Evolutionary conservation across 2,888 invertebrate genomes (phyloP), one percentile per base, ranked within the genome.

Genomic region (Thera obeliscata): DNA sequence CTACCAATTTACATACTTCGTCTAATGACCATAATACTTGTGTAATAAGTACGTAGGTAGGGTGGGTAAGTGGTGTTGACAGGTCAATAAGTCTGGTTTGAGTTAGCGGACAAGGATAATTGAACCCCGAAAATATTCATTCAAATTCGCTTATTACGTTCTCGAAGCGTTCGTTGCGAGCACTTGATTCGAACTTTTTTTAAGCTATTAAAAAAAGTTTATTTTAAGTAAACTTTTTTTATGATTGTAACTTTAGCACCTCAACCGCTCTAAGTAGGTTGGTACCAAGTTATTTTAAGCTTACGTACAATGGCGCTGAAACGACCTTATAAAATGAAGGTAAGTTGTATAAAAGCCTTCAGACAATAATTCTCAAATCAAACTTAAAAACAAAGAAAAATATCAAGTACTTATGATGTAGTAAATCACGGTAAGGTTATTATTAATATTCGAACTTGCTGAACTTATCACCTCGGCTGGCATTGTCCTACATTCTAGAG

Each of bases 401-500:
- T 5, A 3, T n/a, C 9, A 49, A 2, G 50, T 50, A 12, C 12
- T 55, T n/a, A 12, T 41, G 3, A 7, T 43, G 41, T 41, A 43
- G 22, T 22, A 56, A 56, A 41, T 2, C 33, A 64, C 35, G 1
- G 1, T 58, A 46, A 55, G 35, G 41, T 50, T 12, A 56, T 61
- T 60, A 60, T 41, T 52, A 57, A 52, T 56, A 62, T 62, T 60
- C 12, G 12, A 61, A 49, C 55, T 61, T 33, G 33, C 67, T 62
- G 60, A 66, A 69, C 66, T 67, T 71, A 56, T 71, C 66, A 73
- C 79, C 80, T 81, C 74, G 75, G 74, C 69, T 87, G 87, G 81
- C 88, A 88, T 89, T 88, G 89, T 87, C 86, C 88, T 87, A 90
- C 83, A 85, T 89, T 86, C 79, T 66, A 77, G 75, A 82, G 76